Evolutionary conservation across 2,113 vertebrate species (phyloP).

Genomic region (Xiphias gladius): DNA sequence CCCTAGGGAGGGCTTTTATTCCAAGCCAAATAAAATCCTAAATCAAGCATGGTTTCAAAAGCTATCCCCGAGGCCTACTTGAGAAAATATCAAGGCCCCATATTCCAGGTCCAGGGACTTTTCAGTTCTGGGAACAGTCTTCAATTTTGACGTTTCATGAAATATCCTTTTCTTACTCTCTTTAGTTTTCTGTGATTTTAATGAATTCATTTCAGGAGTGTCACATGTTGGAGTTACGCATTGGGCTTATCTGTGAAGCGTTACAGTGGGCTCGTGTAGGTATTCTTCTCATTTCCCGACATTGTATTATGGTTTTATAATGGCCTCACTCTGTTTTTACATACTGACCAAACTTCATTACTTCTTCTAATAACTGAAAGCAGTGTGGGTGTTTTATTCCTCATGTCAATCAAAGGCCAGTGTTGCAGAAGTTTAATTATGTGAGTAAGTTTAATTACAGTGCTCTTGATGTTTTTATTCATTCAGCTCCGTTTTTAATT

Average conservation of each 20-base stretch:
- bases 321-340: background rate
- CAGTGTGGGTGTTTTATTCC: conserved; percentile 8
- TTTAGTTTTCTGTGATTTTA: conserved; percentile 68
- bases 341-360: background rate
- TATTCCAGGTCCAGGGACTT: conserved; percentile 63
- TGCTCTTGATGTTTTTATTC: conserved; percentile 25
- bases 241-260: fast-evolving
- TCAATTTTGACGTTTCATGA: conserved; percentile 60
- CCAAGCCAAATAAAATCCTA: conserved; percentile 82
- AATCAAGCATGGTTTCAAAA: conserved; percentile 76
- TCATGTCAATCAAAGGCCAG: conserved; percentile 24
- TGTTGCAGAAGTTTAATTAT: conserved; percentile 34
- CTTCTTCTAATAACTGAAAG: background rate
- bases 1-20: conserved; percentile 77
- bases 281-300: background rate
- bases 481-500: conserved; percentile 21
- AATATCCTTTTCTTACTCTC: conserved; percentile 61
- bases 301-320: conserved; percentile 34
- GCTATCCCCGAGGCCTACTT: conserved; percentile 76
- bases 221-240: conserved; percentile 32
- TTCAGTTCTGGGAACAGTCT: conserved; percentile 68
- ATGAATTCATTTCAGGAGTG: conserved; percentile 50
- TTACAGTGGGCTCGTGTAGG: background rate
- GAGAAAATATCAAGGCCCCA: conserved; percentile 76
- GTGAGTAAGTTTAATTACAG: conserved; percentile 54